Base-by-base conservation (phyloP, 37 sponge, comb jelly and placozoan species). In the Cladorhizidae sp. region DNA sequence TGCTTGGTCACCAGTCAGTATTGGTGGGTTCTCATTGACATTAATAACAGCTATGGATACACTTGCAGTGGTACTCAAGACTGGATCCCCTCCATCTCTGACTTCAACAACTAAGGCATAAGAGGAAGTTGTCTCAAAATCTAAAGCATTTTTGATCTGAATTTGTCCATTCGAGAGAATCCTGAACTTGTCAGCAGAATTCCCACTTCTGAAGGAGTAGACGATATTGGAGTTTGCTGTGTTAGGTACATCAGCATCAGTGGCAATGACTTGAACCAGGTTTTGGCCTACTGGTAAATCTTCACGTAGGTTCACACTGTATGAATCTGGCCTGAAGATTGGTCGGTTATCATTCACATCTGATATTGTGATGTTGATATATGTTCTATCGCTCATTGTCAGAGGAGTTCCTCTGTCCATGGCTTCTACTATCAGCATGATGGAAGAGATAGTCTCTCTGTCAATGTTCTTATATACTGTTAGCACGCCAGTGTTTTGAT, bases 261-360 rank as follows among this genome's bases (percentile, higher is more conserved):
- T 74, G 7, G 86, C 91, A 0, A 68, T 36, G 23, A 76, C 76
- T 2, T 61, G 85, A 26, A 85, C 43, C 3, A 85, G 26, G 0
- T 57, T 7, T 11, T 26, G 26, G 0, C 54, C 61, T 8, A 40
- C 56, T 22, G 52, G 64, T 1, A 35, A 54, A 56, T 85, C 73
- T 54, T 90, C 91, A 21, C 41, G 49, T 2, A 90, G n/a, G 0
- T 15, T 25, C 1, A 62, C 64, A 83, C 37, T 15, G 67, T 85
- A 85, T 2, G 29, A 14, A 14, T 39, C 52, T 20, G 76, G 86
- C 22, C 64, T 39, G 57, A 95, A 86, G 0, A 77, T 50, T 8
- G 95, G 95, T 23, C 58, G 23, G 40, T 95, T 86, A 78, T 95
- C 95, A 73, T 95, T 95, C 25, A 88, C 76, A 40, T 95, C 89